A percentile compares a stretch with the other conserved stretches of the same genome.
Conservation (phyloP, 2,797 vertebrate species). For the Gallinago stenura region DNA sequence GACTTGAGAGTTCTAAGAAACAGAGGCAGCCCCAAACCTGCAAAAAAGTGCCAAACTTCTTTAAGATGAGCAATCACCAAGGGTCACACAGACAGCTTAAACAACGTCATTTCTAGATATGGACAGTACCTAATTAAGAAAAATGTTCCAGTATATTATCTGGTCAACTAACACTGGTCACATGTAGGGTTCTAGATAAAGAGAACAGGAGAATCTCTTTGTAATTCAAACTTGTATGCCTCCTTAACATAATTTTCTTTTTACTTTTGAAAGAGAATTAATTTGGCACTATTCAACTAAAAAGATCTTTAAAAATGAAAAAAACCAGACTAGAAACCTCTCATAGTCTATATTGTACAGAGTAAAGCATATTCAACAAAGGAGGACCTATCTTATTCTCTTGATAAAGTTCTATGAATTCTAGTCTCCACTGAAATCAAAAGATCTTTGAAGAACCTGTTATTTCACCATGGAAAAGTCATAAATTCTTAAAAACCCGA, state of each 20-base stretch:
- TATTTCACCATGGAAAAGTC: not conserved
- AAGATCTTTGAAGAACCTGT: not conserved
- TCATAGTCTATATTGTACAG: not conserved
- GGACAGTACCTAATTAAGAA: not conserved
- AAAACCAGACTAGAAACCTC: not conserved
- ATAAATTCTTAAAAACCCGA: not conserved
- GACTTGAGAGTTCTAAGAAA: not conserved
- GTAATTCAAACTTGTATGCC: not conserved
- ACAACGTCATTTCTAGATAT: not conserved
- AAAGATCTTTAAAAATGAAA: not conserved
- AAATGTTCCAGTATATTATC: not conserved
- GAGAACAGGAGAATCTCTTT: not conserved
- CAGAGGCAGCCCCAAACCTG: not conserved
- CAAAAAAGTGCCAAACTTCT: not conserved
- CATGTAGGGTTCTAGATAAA: not conserved
- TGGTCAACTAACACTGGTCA: not conserved
- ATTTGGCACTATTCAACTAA: not conserved
- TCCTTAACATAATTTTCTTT: not conserved
- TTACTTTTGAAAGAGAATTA: not conserved
- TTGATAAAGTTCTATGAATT: not conserved
- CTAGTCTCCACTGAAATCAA: not conserved
- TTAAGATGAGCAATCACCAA: not conserved
- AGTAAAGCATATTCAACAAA: not conserved
- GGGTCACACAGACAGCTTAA: not conserved
- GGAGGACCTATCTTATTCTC: not conserved